Base-by-base conservation (phyloP, 2,113 vertebrate genomes). In the Chascanopsetta lugubris region DNA sequence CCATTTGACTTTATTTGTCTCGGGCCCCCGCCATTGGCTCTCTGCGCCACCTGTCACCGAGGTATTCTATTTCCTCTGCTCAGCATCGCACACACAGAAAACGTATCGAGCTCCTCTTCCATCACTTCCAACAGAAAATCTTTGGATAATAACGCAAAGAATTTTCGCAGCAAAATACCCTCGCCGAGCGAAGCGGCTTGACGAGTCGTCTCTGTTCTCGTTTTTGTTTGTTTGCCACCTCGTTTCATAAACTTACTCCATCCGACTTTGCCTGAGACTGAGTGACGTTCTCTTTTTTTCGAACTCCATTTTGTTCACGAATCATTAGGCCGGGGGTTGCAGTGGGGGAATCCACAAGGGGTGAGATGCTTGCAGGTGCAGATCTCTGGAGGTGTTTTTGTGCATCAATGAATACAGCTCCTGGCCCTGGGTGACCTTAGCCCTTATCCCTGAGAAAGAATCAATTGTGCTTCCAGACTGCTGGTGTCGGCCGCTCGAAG, bases 1-100 rank as follows among this genome's bases (percentile, higher is more conserved):
- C 63, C 38, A 58, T 88, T 88, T 85, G 83, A 80, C 85, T 91
- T 84, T 86, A 83, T 89, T 83, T 79, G 78, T 84, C 85, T 86
- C 48, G 69, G 69, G n/a, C n/a, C n/a, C 15, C 63, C 43, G 64
- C 79, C 63, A 67, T 73, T 72, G 77, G 70, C 50, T 61, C 6
- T 8, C 63, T 20, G 45, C n/a, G 72, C 63, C 64, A 72, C 70
- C 74, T 64, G 83, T 81, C 82, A 85, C 68, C 0, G 58, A 81
- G 63, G 69, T 80, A 30, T 83, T 89, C 59, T 55, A 67, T 87
- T 87, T 88, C 66, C 72, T 82, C 75, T 83, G 58, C 66, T 87
- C 82, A 75, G 76, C 79, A 61, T 68, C 59, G 51, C 68, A 58
- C 69, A 45, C 78, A 72, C 72, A 53, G 67, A 38, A 72, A 68